These are phyloP conservation scores for Caenorhabditis remanei DNA, from an alignment of 1,140 invertebrate genomes.

Conservation along the genomic window DNA sequence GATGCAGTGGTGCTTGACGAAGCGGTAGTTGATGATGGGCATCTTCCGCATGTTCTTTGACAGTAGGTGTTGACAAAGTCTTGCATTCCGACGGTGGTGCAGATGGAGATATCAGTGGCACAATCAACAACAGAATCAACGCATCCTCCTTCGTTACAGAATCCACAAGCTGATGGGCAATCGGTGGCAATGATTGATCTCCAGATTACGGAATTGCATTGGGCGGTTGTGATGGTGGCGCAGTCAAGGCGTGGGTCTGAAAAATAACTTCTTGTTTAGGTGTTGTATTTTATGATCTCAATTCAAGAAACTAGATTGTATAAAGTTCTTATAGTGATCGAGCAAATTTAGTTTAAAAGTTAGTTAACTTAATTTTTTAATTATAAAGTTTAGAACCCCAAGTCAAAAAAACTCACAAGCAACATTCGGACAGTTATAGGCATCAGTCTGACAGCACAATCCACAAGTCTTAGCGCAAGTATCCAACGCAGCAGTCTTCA, in stretches of 20 bases:
- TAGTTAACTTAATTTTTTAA: no score
- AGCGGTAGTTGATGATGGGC: slow-evolving; percentile 18
- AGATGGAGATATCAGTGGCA: slow-evolving; percentile 56
- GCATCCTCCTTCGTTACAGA: slow-evolving; percentile 60
- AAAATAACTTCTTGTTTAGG: neutral
- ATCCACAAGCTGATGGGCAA: slow-evolving; percentile 46
- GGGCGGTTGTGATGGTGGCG: slow-evolving; percentile 47
- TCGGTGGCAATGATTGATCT: slow-evolving; percentile 50
- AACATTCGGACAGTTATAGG: slow-evolving; percentile 55
- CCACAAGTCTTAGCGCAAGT: slow-evolving; percentile 58
- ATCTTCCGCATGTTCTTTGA: slow-evolving; percentile 49
- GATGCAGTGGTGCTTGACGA: neutral
- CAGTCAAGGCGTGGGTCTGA: slow-evolving; percentile 49
- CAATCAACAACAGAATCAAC: slow-evolving; percentile 59
- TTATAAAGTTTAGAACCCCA: no score
- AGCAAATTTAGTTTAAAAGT: no score
- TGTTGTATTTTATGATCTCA: no score
- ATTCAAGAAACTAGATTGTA: no score
- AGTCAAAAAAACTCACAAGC: slow-evolving; percentile 1
- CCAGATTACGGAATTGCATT: slow-evolving; percentile 51
- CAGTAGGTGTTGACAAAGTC: slow-evolving; percentile 49
- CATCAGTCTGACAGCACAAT: slow-evolving; percentile 56
- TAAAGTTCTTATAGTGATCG: no score
- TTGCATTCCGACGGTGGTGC: slow-evolving; percentile 28
- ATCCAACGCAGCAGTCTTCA: slow-evolving; percentile 52